These are phyloP conservation scores for Dasypogon diadema DNA, from an alignment of 2,888 invertebrate species.

Conservation along the genomic window DNA sequence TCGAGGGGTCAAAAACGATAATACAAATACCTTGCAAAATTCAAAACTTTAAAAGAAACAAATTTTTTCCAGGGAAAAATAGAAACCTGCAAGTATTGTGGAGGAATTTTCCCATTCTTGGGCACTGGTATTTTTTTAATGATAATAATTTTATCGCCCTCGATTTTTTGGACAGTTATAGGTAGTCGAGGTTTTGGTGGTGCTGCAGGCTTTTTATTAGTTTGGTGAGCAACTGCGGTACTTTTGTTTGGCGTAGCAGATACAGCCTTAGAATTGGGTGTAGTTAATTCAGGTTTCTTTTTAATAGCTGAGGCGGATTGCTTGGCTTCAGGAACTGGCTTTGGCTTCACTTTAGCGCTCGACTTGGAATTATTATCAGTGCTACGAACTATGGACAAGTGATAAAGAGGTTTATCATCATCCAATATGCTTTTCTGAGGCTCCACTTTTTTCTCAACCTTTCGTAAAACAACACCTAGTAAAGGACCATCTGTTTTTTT, in stretches of 20 bases:
- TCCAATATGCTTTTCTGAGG: constrained; percentile 67
- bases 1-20: constrained; percentile 45
- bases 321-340: constrained; percentile 53
- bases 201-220: constrained; percentile 52
- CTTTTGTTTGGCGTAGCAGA: neutral
- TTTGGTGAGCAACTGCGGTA: constrained; percentile 19
- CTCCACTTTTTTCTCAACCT: constrained; percentile 65
- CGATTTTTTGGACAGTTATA: constrained; percentile 67
- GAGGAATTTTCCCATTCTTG: constrained; percentile 68
- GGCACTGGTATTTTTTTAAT: constrained; percentile 68
- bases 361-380: constrained; percentile 55
- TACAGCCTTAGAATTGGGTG: constrained; percentile 21
- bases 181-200: constrained; percentile 64
- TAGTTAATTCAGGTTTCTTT: constrained; percentile 2
- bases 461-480: constrained; percentile 67
- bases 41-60: neutral
- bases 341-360: constrained; percentile 62
- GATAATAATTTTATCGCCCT: constrained; percentile 69
- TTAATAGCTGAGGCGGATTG: constrained; percentile 8
- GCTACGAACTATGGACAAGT: constrained; percentile 66
- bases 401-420: constrained; percentile 67
- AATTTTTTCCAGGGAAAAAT: constrained; percentile 53
- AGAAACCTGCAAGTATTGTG: constrained; percentile 67
- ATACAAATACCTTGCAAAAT: constrained; percentile 21
- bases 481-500: constrained; percentile 65